Evolutionary conservation across 2,888 invertebrate species (phyloP), one percentile per base, ranked within the genome.

Genomic region (Cataglyphis altisquamis): DNA sequence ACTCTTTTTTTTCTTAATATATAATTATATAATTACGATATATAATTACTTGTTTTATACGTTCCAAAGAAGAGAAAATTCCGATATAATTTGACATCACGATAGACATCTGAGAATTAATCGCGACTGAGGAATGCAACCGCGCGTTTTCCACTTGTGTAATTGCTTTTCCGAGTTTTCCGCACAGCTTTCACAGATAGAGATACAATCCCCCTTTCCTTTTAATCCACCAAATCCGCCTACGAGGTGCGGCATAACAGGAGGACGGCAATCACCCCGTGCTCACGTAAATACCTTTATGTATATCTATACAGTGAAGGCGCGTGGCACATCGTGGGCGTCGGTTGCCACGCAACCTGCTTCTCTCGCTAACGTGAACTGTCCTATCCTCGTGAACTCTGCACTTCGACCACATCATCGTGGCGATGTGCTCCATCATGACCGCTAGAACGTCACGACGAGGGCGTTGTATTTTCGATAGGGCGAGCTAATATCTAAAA

Each of bases 321-420:
- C 93, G 89, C 92, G 92, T 92, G 92, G 90, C 91, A 87, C 66
- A 80, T 80, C 81, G 93, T 92, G 93, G 93, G 93, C 90, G 93
- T 90, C 80, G 86, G 92, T 93, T 93, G 93, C 93, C 90, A 90
- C 83, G 92, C 92, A 91, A 93, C 93, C 89, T 85, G 87, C 85
- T 81, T 87, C 87, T 74, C 82, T 74, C 81, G 57, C 85, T 84
- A 67, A 83, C 57, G 64, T 82, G 84, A 80, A 80, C 72, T 80
- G 84, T 75, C 86, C 86, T 80, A 85, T 75, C 36, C 36, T 36
- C 74, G 66, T 86, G 86, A 88, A 87, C 87, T 87, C 72, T 86
- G 82, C 87, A 66, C 84, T 83, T 48, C 60, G 67, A 41, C 41
- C 32, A 4, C 64, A 57, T 41, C 84, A 32, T 41, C 41, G 6